Evolutionary conservation across 2,888 invertebrate species (phyloP).

Genomic region (Morpho helenor): DNA sequence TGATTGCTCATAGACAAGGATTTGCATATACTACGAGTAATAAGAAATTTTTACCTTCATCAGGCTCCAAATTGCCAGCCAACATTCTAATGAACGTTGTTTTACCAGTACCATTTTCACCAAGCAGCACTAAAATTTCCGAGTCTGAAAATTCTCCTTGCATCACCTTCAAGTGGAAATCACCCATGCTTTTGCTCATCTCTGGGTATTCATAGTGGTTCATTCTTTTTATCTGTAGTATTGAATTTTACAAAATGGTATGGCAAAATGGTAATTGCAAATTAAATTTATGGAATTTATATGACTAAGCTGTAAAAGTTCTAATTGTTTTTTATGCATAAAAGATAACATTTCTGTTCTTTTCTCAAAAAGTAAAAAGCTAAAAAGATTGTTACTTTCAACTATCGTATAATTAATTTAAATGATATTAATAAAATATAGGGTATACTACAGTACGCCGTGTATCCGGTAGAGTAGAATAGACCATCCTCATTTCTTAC

Average conservation of each 20-base stretch:
- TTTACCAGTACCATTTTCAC: slow-evolving; percentile 99
- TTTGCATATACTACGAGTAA: background rate
- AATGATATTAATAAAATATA: too few relatives aligned
- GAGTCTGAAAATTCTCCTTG: slow-evolving; percentile 99
- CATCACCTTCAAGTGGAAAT: slow-evolving; percentile 88
- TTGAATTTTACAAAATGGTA: background rate
- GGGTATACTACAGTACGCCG: too few relatives aligned
- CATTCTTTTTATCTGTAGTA: slow-evolving; percentile 89
- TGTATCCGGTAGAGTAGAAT: too few relatives aligned
- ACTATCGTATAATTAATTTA: too few relatives aligned
- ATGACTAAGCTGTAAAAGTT: background rate
- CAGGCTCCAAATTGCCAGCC: slow-evolving; percentile 96
- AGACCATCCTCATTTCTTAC: too few relatives aligned
- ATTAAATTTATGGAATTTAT: background rate
- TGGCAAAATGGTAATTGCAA: background rate
- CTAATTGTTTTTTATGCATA: background rate
- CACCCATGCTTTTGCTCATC: slow-evolving; percentile 92
- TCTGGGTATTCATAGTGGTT: slow-evolving; percentile 97
- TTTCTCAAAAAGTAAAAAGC: too few relatives aligned
- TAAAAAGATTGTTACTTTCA: too few relatives aligned
- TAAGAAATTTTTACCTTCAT: slow-evolving; percentile 78
- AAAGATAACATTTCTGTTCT: too few relatives aligned
- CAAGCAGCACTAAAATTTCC: slow-evolving; percentile 97
- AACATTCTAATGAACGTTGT: slow-evolving; percentile 99
- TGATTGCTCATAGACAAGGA: too few relatives aligned